Evolutionary conservation across 2,888 invertebrate genomes (phyloP).

Genomic region (Acronicta psi): DNA sequence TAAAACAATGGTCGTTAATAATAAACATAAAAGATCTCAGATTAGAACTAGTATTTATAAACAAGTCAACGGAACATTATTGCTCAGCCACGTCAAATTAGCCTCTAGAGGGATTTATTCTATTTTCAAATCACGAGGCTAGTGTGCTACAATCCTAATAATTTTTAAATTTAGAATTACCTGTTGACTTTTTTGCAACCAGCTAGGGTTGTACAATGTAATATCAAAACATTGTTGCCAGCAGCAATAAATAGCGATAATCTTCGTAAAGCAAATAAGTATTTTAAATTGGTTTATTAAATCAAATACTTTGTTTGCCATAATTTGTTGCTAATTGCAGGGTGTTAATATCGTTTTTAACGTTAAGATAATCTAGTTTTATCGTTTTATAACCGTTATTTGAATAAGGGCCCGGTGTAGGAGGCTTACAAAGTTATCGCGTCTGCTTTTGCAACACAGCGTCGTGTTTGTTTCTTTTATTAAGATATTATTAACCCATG

Average conservation of each 20-base stretch:
- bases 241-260: constrained; percentile 38
- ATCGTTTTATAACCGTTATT: constrained; percentile 50
- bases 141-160: neutral
- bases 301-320: constrained; percentile 46
- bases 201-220: constrained; percentile 16
- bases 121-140: too few species aligned
- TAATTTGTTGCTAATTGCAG: constrained; percentile 54
- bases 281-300: constrained; percentile 52
- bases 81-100: too few species aligned
- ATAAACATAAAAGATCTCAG: too few species aligned
- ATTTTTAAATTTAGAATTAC: neutral
- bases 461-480: constrained; percentile 10
- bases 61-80: too few species aligned
- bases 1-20: too few species aligned
- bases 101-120: too few species aligned
- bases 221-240: constrained; percentile 29
- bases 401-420: constrained; percentile 47
- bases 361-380: constrained; percentile 48
- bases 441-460: constrained; percentile 9
- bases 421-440: constrained; percentile 40
- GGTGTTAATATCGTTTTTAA: constrained; percentile 53
- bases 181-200: neutral
- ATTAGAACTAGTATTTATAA: too few species aligned
- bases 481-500: constrained; percentile 7
- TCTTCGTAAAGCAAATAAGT: constrained; percentile 46